Evolutionary conservation across 2,113 vertebrate species (phyloP), one percentile per base, ranked within the genome.

Genomic region (Ancistrus triradiatus): DNA sequence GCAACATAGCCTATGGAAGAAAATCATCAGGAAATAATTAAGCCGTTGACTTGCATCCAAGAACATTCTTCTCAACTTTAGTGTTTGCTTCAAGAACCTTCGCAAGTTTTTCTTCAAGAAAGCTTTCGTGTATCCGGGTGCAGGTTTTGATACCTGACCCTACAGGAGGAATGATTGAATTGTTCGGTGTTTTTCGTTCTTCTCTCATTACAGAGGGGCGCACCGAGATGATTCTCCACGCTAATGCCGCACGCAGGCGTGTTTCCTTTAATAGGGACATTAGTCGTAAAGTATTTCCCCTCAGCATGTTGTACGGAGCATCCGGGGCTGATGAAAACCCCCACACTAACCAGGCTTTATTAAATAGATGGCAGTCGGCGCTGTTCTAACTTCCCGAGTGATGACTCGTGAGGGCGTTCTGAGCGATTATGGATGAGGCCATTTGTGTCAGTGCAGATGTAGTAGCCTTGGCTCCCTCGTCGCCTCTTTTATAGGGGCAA

Each of bases 401-500:
- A 33, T 46, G 50, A 53, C 15, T 15, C 24, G 7, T 18, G 15
- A 37, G 52, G 22, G 46, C 25, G 8, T 43, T 57, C 21, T 51
- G 46, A 35, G 64, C 10, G 64, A 68, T 72, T 62, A 63, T 51
- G 46, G 59, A 19, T 50, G 11, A n/a, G 40, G 52, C 57, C 44
- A 42, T 49, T 51, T 64, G 57, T 66, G 60, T 59, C 51, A 57
- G 37, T 19, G 42, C 42, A 65, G 66, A 74, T 66, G 37, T 65
- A 74, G 56, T 35, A 15, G 15, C 4, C 15, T 42, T 14, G 9
- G 17, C 48, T 55, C 15, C 31, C 22, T 43, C 56, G 27, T 53
- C 55, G 19, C 60, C 56, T 56, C 27, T 69, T 66, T 62, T 51
- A 49, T 51, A 42, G 59, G 46, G 50, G 44, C 52, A n/a, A 58